Evolutionary conservation across 2,797 vertebrate genomes (phyloP), one percentile per base, ranked within the genome.

Genomic region (Poecilia picta): DNA sequence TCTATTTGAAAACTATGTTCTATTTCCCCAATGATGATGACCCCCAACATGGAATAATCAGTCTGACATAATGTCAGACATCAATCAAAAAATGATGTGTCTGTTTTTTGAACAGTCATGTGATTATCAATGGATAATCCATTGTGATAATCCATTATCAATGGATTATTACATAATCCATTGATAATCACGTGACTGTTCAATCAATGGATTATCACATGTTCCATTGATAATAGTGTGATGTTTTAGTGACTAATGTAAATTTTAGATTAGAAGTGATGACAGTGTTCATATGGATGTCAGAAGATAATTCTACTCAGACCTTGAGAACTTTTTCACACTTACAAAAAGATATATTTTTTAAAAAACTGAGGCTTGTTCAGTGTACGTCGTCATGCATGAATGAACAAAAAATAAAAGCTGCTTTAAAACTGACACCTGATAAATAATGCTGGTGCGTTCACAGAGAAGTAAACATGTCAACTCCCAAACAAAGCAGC

Each of bases 401-500:
- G 73, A 77, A 46, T 87, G 84, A 81, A 88, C 83, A 87, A 39
- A 23, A 68, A 74, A n/a, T 75, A 74, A 80, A 82, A 81, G 53
- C 77, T 72, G 57, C 6, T 81, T 75, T 71, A 53, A 79, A 76
- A 84, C 62, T 36, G 51, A 62, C 70, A 49, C 62, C 31, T 18
- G 68, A 83, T 87, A 79, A 83, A 89, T 45, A 85, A n/a, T 84
- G 78, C 78, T 71, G 6, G 74, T 43, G 66, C 79, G 77, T 68
- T 53, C 41, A 46, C 66, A 41, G 16, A 73, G 79, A 80, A 49
- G 87, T 85, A 91, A 92, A 93, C 88, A 90, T 75, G 81, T 85
- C 88, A 86, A 72, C 80, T 81, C 72, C 81, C 79, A 64, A 88
- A 88, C 87, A 91, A 81, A 90, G 81, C 85, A 64, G 81, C 83